phyloP scores from a whole-genome alignment of 1,140 invertebrate genomes.

The Grapholita molesta region DNA sequence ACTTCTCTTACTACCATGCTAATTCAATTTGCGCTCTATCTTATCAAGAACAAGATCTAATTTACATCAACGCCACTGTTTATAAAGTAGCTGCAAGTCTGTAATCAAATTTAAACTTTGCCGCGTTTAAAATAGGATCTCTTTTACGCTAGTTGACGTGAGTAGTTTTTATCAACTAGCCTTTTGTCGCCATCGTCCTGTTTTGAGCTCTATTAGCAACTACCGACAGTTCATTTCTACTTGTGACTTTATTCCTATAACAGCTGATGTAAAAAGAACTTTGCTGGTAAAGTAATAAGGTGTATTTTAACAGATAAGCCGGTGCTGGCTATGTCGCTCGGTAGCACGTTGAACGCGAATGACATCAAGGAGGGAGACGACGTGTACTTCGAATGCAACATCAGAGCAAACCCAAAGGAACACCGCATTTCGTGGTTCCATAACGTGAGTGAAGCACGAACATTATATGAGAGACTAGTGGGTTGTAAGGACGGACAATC shows the following conservation, averaged over 20 bases:
- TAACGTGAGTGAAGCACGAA: conserved; percentile 83
- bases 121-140: neutral
- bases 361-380: conserved; percentile 95
- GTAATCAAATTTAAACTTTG: neutral
- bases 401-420: conserved; percentile 90
- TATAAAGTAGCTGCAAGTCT: neutral
- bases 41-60: neutral
- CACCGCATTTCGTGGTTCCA: conserved; percentile 92
- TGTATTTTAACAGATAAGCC: conserved; percentile 84
- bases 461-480: neutral
- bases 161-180: neutral
- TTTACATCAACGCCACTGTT: neutral
- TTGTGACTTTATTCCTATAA: neutral
- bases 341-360: conserved; percentile 91
- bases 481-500: neutral
- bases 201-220: neutral
- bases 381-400: conserved; percentile 94
- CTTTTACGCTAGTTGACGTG: neutral
- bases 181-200: neutral
- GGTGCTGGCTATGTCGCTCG: conserved; percentile 88
- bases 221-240: neutral
- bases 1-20: neutral
- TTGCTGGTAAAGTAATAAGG: neutral
- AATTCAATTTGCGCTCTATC: neutral
- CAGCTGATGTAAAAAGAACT: neutral